Evolutionary conservation across 2,797 vertebrate species (phyloP).

Genomic region (Sardinella longiceps): DNA sequence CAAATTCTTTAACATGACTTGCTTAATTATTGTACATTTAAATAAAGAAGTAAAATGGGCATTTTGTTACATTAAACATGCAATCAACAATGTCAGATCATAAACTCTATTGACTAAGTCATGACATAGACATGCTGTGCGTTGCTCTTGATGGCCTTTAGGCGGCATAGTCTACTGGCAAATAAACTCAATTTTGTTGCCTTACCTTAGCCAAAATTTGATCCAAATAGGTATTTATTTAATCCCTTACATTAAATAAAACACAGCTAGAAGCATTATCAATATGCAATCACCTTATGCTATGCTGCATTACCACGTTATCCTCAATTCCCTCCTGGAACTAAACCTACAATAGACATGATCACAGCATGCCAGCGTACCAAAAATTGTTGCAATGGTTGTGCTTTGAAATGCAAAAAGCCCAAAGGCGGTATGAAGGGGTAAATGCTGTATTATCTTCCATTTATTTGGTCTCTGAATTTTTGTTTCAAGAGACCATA

Average conservation of each 20-base stretch:
- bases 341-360: neutral
- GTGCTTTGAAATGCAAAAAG: neutral
- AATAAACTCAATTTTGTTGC: neutral
- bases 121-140: conserved; percentile 11
- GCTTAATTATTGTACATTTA: neutral
- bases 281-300: neutral
- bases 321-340: neutral
- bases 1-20: neutral
- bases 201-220: neutral
- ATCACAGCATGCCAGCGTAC: neutral
- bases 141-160: neutral
- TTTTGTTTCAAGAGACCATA: neutral
- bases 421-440: no score
- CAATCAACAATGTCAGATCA: conserved; percentile 1
- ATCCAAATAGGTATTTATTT: neutral
- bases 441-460: neutral
- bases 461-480: neutral
- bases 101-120: neutral
- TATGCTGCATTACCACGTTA: neutral
- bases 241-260: neutral
- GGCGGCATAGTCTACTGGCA: neutral
- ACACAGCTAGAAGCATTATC: neutral
- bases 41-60: neutral
- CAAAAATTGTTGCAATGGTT: neutral
- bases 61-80: conserved; percentile 13